These are phyloP conservation scores for Arothron firmamentum DNA, from an alignment of 2,113 vertebrate species.

Conservation along the genomic window DNA sequence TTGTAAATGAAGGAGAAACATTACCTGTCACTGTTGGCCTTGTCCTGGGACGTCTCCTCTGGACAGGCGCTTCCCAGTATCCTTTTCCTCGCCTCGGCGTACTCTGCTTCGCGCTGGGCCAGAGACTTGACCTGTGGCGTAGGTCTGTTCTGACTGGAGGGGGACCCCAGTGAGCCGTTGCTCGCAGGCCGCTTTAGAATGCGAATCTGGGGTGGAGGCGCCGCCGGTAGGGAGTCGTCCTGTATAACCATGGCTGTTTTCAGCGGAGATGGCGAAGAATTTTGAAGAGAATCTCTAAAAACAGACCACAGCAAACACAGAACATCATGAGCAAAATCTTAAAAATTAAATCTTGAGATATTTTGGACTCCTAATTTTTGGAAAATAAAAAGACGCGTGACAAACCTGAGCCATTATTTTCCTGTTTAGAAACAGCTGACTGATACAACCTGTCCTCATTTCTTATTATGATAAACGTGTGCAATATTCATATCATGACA, in stretches of 20 bases:
- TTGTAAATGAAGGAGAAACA: too few relatives aligned
- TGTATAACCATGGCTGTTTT: constrained; percentile 92
- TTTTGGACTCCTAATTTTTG: too few relatives aligned
- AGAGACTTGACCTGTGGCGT: constrained; percentile 88
- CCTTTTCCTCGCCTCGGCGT: constrained; percentile 92
- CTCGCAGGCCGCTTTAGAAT: constrained; percentile 92
- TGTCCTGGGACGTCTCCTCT: constrained; percentile 89
- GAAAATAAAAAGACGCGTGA: not conserved
- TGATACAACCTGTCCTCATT: not conserved
- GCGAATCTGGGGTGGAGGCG: constrained; percentile 90
- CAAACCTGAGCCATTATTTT: not conserved
- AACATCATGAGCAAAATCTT: not conserved
- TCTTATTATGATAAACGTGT: too few relatives aligned
- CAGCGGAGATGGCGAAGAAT: constrained; percentile 74
- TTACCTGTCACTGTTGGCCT: constrained; percentile 84
- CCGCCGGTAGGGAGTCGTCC: constrained; percentile 85
- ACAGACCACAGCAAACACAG: constrained; percentile 2
- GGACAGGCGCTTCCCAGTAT: constrained; percentile 94
- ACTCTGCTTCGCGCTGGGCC: constrained; percentile 94
- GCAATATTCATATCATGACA: too few relatives aligned
- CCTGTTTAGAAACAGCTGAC: not conserved
- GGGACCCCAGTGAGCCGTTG: constrained; percentile 84
- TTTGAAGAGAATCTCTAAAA: constrained; percentile 80
- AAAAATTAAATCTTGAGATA: too few relatives aligned
- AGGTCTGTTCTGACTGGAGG: constrained; percentile 78